phyloP scores from a whole-genome alignment of 2,888 invertebrate species.

The Cerastoderma edule region DNA sequence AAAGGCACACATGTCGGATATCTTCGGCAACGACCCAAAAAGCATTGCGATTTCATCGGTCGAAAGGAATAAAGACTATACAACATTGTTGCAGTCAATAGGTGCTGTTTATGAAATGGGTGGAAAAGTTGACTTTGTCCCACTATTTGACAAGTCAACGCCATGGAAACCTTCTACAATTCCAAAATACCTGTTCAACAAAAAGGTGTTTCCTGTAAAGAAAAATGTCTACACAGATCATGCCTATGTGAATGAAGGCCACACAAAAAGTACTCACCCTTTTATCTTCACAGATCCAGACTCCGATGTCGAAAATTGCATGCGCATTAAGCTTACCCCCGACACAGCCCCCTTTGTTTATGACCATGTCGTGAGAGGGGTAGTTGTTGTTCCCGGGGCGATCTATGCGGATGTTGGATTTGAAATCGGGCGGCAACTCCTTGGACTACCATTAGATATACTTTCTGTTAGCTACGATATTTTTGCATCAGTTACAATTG shows the following conservation, averaged over 20 bases:
- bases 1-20: constrained; percentile 26
- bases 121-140: background rate
- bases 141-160: background rate
- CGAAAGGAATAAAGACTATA: constrained; percentile 11
- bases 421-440: constrained; percentile 42
- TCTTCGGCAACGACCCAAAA: constrained; percentile 15
- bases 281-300: background rate
- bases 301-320: background rate
- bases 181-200: constrained; percentile 16
- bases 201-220: constrained; percentile 1
- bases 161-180: background rate
- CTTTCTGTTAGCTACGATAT: constrained; percentile 20
- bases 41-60: constrained; percentile 23
- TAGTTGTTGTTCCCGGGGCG: constrained; percentile 48
- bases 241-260: too few relatives aligned
- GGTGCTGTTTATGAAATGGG: constrained; percentile 14
- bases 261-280: too few relatives aligned
- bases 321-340: background rate
- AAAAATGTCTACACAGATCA: background rate
- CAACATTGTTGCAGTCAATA: constrained; percentile 9
- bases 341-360: constrained; percentile 38
- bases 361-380: constrained; percentile 37
- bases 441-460: background rate
- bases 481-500: background rate
- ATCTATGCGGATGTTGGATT: constrained; percentile 65